Base-by-base conservation (phyloP, 2,888 invertebrate species). In the Cecidostiba fungosa region DNA sequence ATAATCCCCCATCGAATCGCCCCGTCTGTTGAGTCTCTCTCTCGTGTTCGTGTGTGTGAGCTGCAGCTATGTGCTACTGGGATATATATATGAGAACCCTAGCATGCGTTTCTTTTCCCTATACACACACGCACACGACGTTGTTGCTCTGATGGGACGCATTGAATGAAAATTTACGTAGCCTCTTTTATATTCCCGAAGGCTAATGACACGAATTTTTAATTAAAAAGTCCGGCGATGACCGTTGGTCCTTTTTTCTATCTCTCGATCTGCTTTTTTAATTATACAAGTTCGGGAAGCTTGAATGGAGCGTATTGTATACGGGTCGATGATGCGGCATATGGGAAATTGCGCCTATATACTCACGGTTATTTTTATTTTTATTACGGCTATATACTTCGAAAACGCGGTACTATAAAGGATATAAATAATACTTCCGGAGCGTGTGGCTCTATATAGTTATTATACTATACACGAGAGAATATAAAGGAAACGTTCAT, bases 1-100 rank as follows among this genome's bases (percentile, higher is more conserved):
- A 85, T 82, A 82, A 85, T 85, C 73, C 85, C 81, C 80, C 77
- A 29, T 81, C 77, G 85, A 74, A 80, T 81, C 62, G 43, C 26
- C 80, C 72, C 81, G 73, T 74, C 77, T 78, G 77, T 69, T 66
- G 29, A 23, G 23, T 80, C 66, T 23, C 47, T 72, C 39, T 50
- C 12, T 62, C 36, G 3, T 23, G 26, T 23, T 50, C 39, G 74
- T 19, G 62, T 12, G 62, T 26, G 8, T 26, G 26, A 23, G 26
- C 69, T 32, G 16, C 32, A 16, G 69, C 29, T 19, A 26, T 36
- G 14, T 10, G 10, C 32, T 36, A 5, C 69, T 3, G 32, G 32
- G 19, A 70, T 32, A 70, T 32, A 29, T 14, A 26, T n/a, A 19
- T 12, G 23, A n/a, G 43, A 29, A 62, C 43, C 70, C 73, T 23